phyloP scores from a whole-genome alignment of 37 sponge, comb jelly and placozoan genomes.

The Hexactinellida sp. region DNA sequence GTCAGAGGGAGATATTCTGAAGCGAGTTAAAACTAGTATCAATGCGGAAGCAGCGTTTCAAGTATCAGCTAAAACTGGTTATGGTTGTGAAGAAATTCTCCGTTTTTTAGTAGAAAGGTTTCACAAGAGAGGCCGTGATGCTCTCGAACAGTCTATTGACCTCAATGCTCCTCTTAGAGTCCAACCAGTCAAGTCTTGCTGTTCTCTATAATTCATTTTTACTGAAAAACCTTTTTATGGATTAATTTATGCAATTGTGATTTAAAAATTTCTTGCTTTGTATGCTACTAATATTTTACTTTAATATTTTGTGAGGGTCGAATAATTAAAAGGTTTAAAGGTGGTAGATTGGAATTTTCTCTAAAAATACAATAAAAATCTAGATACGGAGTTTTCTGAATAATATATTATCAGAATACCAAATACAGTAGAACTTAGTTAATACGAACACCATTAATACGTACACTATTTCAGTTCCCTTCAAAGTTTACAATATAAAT shows the following conservation, averaged over 20 bases:
- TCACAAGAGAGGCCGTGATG: neutral
- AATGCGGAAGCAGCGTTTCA: neutral
- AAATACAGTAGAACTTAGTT: too few relatives aligned
- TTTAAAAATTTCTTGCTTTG: neutral
- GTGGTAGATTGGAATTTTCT: too few relatives aligned
- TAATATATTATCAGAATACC: too few relatives aligned
- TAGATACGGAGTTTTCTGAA: too few relatives aligned
- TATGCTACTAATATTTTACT: neutral
- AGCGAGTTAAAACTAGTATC: neutral
- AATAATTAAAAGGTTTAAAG: too few relatives aligned
- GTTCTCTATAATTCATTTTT: neutral
- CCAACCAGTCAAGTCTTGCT: neutral
- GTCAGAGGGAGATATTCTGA: neutral
- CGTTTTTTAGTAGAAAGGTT: neutral
- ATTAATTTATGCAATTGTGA: neutral
- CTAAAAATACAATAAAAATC: too few relatives aligned
- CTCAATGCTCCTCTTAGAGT: neutral
- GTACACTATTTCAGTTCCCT: too few relatives aligned
- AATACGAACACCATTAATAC: too few relatives aligned
- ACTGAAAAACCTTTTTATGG: too few relatives aligned
- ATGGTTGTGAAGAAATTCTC: neutral
- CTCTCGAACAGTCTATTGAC: neutral
- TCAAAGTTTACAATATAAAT: too few relatives aligned
- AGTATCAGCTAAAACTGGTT: neutral
- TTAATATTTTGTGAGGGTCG: neutral